Percentiles rank a stretch among this genome's conserved stretches.
phyloP scores from a whole-genome alignment of 2,888 invertebrate species.

The Plagodis dolabraria region DNA sequence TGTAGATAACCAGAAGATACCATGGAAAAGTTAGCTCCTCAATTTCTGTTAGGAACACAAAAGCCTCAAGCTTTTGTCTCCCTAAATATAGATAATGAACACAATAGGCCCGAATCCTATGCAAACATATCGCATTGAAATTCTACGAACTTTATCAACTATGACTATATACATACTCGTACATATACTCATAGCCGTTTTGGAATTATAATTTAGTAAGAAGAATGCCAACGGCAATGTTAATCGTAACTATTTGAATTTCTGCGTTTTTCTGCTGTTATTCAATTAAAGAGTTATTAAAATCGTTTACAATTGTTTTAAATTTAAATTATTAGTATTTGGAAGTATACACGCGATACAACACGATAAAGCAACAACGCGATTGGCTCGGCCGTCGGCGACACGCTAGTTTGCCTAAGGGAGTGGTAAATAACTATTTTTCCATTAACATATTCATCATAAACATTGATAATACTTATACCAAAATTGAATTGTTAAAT shows the following conservation, averaged over 20 bases:
- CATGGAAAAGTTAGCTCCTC: conserved; percentile 5
- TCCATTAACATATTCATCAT: conserved; percentile 31
- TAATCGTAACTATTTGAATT: conserved; percentile 10
- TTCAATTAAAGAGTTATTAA: conserved; percentile 42
- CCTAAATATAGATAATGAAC: no score
- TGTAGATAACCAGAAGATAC: background rate
- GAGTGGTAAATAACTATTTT: conserved; percentile 36
- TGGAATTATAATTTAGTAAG: conserved; percentile 1
- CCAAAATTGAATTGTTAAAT: conserved; percentile 35
- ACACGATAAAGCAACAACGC: conserved; percentile 4
- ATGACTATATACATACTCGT: no score
- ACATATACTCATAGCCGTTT: background rate
- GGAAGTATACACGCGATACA: conserved; percentile 39
- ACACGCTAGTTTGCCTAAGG: conserved; percentile 47
- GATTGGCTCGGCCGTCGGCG: background rate
- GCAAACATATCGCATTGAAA: no score
- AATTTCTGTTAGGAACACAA: background rate
- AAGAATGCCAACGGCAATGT: background rate
- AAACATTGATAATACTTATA: conserved; percentile 29
- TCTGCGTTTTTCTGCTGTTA: conserved; percentile 18
- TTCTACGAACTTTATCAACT: no score
- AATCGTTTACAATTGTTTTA: conserved; percentile 40
- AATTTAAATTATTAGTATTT: conserved; percentile 30
- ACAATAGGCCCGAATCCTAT: no score
- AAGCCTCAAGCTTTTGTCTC: no score